Base-by-base conservation (phyloP, 1,140 invertebrate genomes). In the Macrobrachium rosenbergii region DNA sequence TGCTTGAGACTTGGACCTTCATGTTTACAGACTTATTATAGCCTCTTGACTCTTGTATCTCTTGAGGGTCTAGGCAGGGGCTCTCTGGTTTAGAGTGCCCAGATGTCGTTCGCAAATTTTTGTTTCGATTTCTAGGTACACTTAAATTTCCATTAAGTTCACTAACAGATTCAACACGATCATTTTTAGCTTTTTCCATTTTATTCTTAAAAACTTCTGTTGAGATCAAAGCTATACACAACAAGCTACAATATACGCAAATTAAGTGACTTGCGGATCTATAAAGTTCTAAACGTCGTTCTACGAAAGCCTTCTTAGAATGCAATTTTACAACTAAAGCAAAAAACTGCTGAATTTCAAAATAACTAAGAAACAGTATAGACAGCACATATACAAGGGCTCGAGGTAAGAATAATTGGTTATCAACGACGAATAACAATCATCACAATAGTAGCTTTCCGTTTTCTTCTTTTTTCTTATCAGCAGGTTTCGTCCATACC, bases 381-480 rank as follows among this genome's bases (percentile, higher is more conserved):
- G 23, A 28, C 28, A 62, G 62, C 72, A 62, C 43, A 62, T 45
- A 19, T 17, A 23, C n/a, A 73, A 52, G 45, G 60, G 43, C 21
- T 52, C 52, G 45, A 69, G 63, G 17, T 28, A 45, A 19, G 60
- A 72, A 59, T 12, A 69, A 28, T 67, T 43, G n/a, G 21, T 21
- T 45, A 72, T 80, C 28, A 45, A 14, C 69, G 45, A 69, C 37
- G 14, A 59, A 73, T 28, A 59, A 58, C 45, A 23, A 67, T 43
- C 14, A 72, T 79, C 45, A 16, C 45, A 78, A 37, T 19, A 73
- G 67, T 58, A 86, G 63, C 83, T 79, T 59, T 86, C 83, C 69
- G 67, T 43, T 86, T 86, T 86, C 83, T 86, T 86, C 78, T 86
- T 86, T 63, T 86, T 86, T 73, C 83, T 80, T 67, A 86, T 59